phyloP scores from a whole-genome alignment of 2,113 vertebrate species.

The Antigone vipio region DNA sequence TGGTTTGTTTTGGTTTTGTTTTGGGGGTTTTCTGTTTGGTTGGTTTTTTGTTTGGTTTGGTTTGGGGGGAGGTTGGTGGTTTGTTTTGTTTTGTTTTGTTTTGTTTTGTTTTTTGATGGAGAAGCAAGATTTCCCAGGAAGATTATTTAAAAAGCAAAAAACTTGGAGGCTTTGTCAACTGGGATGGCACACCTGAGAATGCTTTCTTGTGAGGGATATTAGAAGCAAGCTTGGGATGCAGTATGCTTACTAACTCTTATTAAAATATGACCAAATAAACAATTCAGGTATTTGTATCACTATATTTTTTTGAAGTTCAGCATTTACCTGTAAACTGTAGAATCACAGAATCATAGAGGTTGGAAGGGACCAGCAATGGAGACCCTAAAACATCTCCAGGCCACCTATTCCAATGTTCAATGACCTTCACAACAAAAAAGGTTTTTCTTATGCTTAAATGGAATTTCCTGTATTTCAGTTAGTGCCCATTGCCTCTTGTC shows the following conservation, averaged over 20 bases:
- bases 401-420: not conserved
- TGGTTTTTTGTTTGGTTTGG: no score
- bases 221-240: not conserved
- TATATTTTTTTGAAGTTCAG: not conserved
- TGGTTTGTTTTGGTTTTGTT: no score
- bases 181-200: not conserved
- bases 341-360: not conserved
- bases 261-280: not conserved
- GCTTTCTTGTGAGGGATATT: not conserved
- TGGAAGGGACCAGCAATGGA: not conserved
- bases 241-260: not conserved
- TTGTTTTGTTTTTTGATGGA: not conserved
- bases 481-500: not conserved
- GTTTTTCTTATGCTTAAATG: not conserved
- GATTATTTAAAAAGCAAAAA: not conserved
- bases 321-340: not conserved
- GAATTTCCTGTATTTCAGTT: not conserved
- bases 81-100: no score
- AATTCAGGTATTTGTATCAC: not conserved
- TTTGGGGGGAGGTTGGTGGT: no score
- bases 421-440: not conserved
- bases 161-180: not conserved
- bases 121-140: not conserved
- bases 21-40: no score
- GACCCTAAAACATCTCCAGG: not conserved